A percentile compares a stretch with the other conserved stretches of the same genome.
Evolutionary conservation across 2,797 vertebrate species (phyloP).

Genomic region (Melopsittacus undulatus): DNA sequence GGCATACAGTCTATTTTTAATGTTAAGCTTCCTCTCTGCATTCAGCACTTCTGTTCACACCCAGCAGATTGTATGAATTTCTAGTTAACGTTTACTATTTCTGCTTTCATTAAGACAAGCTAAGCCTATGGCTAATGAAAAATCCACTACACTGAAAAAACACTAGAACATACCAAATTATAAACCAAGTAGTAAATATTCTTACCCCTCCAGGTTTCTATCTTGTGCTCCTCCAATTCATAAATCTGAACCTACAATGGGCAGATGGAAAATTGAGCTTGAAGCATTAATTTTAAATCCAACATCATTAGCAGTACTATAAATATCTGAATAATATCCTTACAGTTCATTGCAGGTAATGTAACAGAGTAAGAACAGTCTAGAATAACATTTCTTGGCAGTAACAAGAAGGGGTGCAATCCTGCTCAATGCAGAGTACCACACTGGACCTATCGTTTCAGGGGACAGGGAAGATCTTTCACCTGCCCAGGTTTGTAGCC

Average conservation of each 20-base stretch:
- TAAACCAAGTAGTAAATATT: background rate
- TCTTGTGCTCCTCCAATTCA: constrained; percentile 98
- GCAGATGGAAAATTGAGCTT: background rate
- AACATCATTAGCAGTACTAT: background rate
- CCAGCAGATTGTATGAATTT: rapidly evolving
- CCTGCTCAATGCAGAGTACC: background rate
- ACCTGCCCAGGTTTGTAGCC: background rate
- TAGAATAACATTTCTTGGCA: background rate
- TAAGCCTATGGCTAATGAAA: background rate
- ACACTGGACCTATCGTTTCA: background rate
- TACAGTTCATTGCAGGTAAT: background rate
- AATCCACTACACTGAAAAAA: background rate
- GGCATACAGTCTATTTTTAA: rapidly evolving
- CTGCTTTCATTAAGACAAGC: background rate
- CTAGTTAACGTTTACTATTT: background rate
- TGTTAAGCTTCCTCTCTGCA: background rate
- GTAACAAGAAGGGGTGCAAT: background rate
- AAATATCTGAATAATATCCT: background rate
- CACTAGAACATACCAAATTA: background rate
- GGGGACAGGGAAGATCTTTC: background rate
- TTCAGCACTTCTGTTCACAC: background rate
- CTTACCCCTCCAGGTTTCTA: constrained; percentile 98
- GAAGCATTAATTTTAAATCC: background rate
- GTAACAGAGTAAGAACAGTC: background rate
- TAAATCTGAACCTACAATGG: constrained; percentile 94